Conservation (phyloP, 1,140 invertebrate genomes). For the Eciton burchellii region DNA sequence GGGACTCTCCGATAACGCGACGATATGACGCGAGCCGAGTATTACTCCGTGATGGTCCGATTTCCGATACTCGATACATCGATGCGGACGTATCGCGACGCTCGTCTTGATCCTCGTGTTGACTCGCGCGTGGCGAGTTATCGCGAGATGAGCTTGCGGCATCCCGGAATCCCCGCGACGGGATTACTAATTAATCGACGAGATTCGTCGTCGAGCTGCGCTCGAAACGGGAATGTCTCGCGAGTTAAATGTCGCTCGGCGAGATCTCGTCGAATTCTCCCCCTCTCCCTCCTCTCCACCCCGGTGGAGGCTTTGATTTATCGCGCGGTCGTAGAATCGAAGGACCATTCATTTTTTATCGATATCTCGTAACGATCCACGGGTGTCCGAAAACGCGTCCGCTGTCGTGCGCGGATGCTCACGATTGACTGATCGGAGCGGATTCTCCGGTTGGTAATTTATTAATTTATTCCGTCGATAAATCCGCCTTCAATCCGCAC, state of each 20-base stretch:
- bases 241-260: slow-evolving; percentile 24
- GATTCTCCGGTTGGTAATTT: slow-evolving; percentile 67
- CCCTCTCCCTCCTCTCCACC: no score
- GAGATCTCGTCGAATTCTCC: not conserved
- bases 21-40: slow-evolving; percentile 11
- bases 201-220: no score
- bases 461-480: slow-evolving; percentile 75
- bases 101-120: not conserved
- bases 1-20: slow-evolving; percentile 59
- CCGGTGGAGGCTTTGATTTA: slow-evolving; percentile 28
- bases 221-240: not conserved
- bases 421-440: slow-evolving; percentile 51
- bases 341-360: slow-evolving; percentile 35
- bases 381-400: slow-evolving; percentile 43
- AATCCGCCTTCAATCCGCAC: slow-evolving; percentile 72
- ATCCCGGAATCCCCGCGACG: not conserved
- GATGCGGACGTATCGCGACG: not conserved
- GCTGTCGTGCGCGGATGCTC: slow-evolving; percentile 32
- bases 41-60: slow-evolving; percentile 13
- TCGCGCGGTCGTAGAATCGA: slow-evolving; percentile 2
- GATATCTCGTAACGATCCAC: not conserved
- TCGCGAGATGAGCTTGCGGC: slow-evolving; percentile 8
- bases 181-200: not conserved
- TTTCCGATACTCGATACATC: not conserved
- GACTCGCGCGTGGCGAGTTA: no score